Evolutionary conservation across 2,797 vertebrate genomes (phyloP).

Genomic region (Sciaenops ocellatus): DNA sequence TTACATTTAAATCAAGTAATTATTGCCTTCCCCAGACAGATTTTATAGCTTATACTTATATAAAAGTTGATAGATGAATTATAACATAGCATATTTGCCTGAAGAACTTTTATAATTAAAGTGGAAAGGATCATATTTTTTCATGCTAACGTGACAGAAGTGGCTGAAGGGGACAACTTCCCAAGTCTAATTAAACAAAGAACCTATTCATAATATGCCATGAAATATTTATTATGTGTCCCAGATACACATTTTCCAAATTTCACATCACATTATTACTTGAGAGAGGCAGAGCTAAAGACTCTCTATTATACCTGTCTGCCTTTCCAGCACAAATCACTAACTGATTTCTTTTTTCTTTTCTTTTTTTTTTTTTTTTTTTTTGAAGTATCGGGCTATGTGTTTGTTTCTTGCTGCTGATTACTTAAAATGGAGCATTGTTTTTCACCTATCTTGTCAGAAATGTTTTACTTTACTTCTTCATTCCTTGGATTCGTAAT

Average conservation of each 20-base stretch:
- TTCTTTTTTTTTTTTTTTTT: constrained; percentile 8
- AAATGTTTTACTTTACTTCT: constrained; percentile 16
- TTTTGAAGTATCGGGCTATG: neutral
- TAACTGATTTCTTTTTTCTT: constrained; percentile 3
- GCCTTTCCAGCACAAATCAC: constrained; percentile 29
- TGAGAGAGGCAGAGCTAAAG: constrained; percentile 36
- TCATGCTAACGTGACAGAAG: constrained; percentile 79
- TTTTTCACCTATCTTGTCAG: neutral
- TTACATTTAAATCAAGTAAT: constrained; percentile 60
- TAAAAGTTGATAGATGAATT: constrained; percentile 76
- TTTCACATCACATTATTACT: constrained; percentile 57
- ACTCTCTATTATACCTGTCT: constrained; percentile 44
- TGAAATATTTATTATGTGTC: constrained; percentile 76
- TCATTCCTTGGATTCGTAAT: neutral
- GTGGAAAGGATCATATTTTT: constrained; percentile 78
- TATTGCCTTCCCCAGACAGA: constrained; percentile 52
- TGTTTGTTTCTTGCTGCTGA: neutral
- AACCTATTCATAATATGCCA: constrained; percentile 74
- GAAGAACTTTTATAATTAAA: constrained; percentile 84
- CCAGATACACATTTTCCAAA: constrained; percentile 61
- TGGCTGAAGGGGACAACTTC: constrained; percentile 80
- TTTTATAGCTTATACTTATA: constrained; percentile 63
- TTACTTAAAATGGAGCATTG: neutral
- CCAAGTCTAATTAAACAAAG: constrained; percentile 80
- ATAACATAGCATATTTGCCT: constrained; percentile 71